Conservation (phyloP, 2,797 vertebrate species). For the Cetoscarus ocellatus region DNA sequence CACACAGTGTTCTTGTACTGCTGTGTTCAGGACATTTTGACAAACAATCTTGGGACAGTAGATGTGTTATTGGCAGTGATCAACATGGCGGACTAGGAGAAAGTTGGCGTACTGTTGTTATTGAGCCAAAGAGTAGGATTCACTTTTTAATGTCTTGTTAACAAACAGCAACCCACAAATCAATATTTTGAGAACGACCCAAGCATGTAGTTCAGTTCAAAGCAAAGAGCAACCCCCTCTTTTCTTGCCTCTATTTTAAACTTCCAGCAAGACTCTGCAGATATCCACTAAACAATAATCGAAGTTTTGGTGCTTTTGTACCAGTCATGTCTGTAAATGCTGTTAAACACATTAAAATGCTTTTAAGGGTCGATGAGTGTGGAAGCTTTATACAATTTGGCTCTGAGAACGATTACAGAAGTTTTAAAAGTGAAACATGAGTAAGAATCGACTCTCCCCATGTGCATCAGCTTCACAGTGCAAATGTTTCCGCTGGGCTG, state of each 20-base stretch:
- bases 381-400: constrained; percentile 57
- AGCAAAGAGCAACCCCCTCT: not conserved
- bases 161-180: not conserved
- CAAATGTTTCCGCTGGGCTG: constrained; percentile 43
- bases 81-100: not conserved
- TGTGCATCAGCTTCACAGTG: constrained; percentile 36
- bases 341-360: constrained; percentile 67
- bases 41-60: too few relatives aligned
- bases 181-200: not conserved
- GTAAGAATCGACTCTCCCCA: constrained; percentile 31
- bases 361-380: constrained; percentile 66
- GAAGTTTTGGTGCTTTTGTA: constrained; percentile 10
- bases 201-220: not conserved
- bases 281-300: constrained; percentile 36
- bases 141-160: not conserved
- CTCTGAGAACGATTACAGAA: constrained; percentile 50
- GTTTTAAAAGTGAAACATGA: constrained; percentile 31
- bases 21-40: too few relatives aligned
- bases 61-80: too few relatives aligned
- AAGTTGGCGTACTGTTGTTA: not conserved
- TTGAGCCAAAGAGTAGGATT: not conserved
- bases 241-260: constrained; percentile 16
- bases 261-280: constrained; percentile 35
- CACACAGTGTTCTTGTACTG: too few relatives aligned
- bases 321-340: constrained; percentile 42